A percentile compares a stretch with the other conserved stretches of the same genome.
phyloP scores from a whole-genome alignment of 1,140 invertebrate species.

The Plectrocnemia conspersa region DNA sequence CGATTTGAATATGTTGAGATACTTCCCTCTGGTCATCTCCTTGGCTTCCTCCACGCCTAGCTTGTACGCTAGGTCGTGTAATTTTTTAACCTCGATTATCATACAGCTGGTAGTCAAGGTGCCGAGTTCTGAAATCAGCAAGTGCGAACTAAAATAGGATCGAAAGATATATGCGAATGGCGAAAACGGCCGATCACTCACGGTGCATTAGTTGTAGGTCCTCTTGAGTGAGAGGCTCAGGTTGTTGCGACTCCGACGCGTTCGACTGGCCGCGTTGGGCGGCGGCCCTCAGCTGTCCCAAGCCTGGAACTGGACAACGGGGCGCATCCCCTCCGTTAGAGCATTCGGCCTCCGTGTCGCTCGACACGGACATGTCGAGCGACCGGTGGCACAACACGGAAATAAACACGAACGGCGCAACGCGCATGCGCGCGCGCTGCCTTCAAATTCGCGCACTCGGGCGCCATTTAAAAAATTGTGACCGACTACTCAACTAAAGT shows the following conservation, averaged over 20 bases:
- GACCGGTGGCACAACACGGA: background rate
- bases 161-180: conserved; percentile 3
- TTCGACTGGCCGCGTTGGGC: background rate
- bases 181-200: no score
- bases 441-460: background rate
- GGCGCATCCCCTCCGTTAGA: background rate
- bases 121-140: conserved; percentile 65
- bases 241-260: conserved; percentile 42
- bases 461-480: no score
- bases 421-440: background rate
- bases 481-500: no score
- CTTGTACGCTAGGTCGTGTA: conserved; percentile 91
- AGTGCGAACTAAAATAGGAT: conserved; percentile 5
- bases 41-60: conserved; percentile 90
- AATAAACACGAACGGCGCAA: background rate
- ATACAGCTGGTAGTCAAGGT: conserved; percentile 72
- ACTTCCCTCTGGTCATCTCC: conserved; percentile 94
- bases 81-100: conserved; percentile 85
- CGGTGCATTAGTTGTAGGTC: conserved; percentile 69
- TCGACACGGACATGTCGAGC: background rate
- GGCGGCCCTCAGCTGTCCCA: background rate
- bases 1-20: conserved; percentile 76
- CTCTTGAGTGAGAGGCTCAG: conserved; percentile 55
- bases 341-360: background rate
- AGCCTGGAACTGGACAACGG: background rate